Base-by-base conservation (phyloP, 2,888 invertebrate genomes). In the Pristionchus maxplancki region DNA sequence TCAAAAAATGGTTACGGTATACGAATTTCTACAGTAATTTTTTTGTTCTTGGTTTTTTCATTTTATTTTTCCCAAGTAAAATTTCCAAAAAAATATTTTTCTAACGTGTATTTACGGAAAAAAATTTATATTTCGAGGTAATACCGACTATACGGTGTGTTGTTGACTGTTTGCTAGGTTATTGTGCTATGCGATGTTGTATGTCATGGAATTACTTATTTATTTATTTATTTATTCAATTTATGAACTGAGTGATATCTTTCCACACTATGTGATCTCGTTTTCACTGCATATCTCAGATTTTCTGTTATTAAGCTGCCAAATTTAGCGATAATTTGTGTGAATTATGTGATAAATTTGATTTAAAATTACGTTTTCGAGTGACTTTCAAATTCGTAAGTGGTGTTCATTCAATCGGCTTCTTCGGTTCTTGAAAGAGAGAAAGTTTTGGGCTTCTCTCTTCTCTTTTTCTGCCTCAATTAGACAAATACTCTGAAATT, bases 231-330 rank as follows among this genome's bases (percentile, higher is more conserved):
- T 24, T 78, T 78, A 40, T 40, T 44, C 28, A 28, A 78, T 78
- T 78, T 78, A 78, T 78, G 78, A 78, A 28, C 44, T 78, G 78
- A 78, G 40, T 74, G 40, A 74, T 78, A n/a, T 78, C 78, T 44
- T 71, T 28, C 17, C 17, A 24, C 24, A 4, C 58, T 58, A 24
- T 9, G 78, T 78, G 44, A 78, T 78, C 44, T 78, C 44, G 13
- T 48, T 28, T 67, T 78, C 6, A n/a, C 44, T 78, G 17, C 78
- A 78, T 78, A 78, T 78, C 78, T 78, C n/a, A 44, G 17, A 44
- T 74, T 74, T 40, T 34, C n/a, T 44, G 58, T 48, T 78, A 48
- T 48, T 13, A 78, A 34, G n/a, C 78, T 78, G 78, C 78, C 78
- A 71, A 71, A 8, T 40, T 37, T 17, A 24, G 0, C 17, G 58